phyloP scores from a whole-genome alignment of 2,888 invertebrate species.

The Ariolimax columbianus region DNA sequence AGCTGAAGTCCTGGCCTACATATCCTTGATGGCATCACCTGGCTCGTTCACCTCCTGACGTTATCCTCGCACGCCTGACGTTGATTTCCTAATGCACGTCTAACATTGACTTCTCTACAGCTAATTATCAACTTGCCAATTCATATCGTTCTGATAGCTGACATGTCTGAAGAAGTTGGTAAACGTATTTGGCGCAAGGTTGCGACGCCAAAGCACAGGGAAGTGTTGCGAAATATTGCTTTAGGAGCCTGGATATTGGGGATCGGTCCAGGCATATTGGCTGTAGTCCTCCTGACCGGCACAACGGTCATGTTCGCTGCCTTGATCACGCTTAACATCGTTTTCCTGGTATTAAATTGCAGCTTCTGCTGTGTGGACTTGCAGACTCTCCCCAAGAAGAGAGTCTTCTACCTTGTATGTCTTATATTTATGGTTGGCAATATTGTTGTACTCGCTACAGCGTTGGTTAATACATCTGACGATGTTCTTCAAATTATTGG shows the following conservation, averaged over 20 bases:
- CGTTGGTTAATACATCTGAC: background rate
- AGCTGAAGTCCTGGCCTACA: no score
- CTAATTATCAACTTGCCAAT: background rate
- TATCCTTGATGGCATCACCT: no score
- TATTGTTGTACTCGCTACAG: background rate
- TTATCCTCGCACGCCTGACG: no score
- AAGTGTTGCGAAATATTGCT: slow-evolving; percentile 38
- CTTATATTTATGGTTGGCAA: background rate
- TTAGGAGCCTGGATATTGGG: slow-evolving; percentile 22
- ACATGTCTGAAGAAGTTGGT: background rate
- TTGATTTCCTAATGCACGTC: no score
- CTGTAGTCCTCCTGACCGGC: slow-evolving; percentile 24
- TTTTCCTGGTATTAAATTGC: background rate
- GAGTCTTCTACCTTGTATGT: background rate
- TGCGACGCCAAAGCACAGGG: slow-evolving; percentile 23
- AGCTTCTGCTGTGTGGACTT: slow-evolving; percentile 4
- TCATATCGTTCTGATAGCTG: background rate
- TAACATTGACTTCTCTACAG: background rate
- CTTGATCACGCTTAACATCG: background rate
- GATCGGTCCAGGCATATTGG: slow-evolving; percentile 21
- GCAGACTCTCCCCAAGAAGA: background rate
- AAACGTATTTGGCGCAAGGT: background rate
- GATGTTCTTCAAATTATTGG: background rate
- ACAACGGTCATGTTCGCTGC: slow-evolving; percentile 13
- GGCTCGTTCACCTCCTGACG: no score